These are phyloP conservation scores for Antennarius striatus DNA, from an alignment of 2,113 vertebrate genomes.

Conservation along the genomic window DNA sequence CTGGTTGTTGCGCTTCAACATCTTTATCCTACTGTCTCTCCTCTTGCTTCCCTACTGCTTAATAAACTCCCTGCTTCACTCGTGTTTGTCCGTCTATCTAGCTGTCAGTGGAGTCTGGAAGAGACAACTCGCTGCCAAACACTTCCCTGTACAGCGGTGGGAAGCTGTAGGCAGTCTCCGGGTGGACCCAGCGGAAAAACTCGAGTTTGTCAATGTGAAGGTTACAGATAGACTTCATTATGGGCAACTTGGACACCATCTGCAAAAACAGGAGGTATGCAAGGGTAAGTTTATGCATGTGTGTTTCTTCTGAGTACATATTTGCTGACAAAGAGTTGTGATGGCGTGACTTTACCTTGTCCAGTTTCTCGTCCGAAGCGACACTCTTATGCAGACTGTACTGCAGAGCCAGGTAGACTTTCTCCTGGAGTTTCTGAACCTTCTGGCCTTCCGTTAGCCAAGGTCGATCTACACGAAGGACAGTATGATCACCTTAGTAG, in stretches of 20 bases:
- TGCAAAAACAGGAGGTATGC: constrained; percentile 48
- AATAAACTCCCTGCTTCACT: constrained; percentile 44
- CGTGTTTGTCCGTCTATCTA: constrained; percentile 65
- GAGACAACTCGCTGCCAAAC: constrained; percentile 86
- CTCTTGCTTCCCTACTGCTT: constrained; percentile 54
- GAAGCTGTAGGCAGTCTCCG: constrained; percentile 87
- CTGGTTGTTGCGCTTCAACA: constrained; percentile 71
- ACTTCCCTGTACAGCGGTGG: constrained; percentile 91
- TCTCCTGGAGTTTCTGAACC: constrained; percentile 90
- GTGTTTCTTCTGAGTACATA: neutral
- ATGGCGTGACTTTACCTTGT: constrained; percentile 77
- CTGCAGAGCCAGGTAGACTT: constrained; percentile 87
- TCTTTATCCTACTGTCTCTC: constrained; percentile 60
- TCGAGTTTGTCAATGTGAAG: constrained; percentile 91
- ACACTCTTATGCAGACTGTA: constrained; percentile 86
- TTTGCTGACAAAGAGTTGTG: neutral
- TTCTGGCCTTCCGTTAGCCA: constrained; percentile 88
- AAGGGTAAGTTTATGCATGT: constrained; percentile 4
- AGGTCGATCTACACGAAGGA: constrained; percentile 77
- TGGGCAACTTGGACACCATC: constrained; percentile 89
- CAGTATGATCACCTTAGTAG: neutral
- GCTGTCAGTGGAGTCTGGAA: constrained; percentile 79
- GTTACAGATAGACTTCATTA: constrained; percentile 91
- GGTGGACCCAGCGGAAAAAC: constrained; percentile 90
- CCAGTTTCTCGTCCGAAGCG: constrained; percentile 83